phyloP scores from a whole-genome alignment of 1,140 invertebrate genomes.

The Drosophila sulfurigaster region DNA sequence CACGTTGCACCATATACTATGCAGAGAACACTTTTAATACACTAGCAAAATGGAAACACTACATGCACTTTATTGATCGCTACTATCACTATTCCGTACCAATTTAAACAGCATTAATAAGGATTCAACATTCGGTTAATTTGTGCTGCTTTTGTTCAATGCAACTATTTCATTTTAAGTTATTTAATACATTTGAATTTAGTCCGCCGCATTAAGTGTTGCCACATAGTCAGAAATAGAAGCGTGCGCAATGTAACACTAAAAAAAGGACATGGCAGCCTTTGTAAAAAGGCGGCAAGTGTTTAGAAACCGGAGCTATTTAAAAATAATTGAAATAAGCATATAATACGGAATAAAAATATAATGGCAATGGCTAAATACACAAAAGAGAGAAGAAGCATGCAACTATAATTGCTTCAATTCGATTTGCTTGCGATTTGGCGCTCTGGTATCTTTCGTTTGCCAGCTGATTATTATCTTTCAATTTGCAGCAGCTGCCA shows the following conservation, averaged over 20 bases:
- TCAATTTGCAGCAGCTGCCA: conserved; percentile 76
- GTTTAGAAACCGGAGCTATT: neutral
- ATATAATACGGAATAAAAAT: too few species aligned
- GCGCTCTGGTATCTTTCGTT: conserved; percentile 40
- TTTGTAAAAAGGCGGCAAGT: neutral
- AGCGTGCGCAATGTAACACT: neutral
- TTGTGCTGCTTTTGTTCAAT: too few species aligned
- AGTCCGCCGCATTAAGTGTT: neutral
- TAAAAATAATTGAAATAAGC: neutral
- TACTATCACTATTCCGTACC: too few species aligned
- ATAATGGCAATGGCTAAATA: neutral
- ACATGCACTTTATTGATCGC: too few species aligned
- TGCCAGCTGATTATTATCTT: conserved; percentile 69
- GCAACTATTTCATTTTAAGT: too few species aligned
- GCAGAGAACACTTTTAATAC: too few species aligned
- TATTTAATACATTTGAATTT: neutral
- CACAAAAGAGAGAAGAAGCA: neutral
- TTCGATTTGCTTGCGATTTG: conserved; percentile 19
- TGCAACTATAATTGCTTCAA: conserved; percentile 23
- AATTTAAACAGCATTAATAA: too few species aligned
- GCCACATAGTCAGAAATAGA: conserved; percentile 1
- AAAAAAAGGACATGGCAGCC: conserved; percentile 16
- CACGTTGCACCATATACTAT: too few species aligned
- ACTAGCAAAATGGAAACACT: too few species aligned
- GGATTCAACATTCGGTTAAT: too few species aligned